These are phyloP conservation scores for Drosophila jambulina DNA, from an alignment of 1,140 invertebrate species.

Conservation along the genomic window DNA sequence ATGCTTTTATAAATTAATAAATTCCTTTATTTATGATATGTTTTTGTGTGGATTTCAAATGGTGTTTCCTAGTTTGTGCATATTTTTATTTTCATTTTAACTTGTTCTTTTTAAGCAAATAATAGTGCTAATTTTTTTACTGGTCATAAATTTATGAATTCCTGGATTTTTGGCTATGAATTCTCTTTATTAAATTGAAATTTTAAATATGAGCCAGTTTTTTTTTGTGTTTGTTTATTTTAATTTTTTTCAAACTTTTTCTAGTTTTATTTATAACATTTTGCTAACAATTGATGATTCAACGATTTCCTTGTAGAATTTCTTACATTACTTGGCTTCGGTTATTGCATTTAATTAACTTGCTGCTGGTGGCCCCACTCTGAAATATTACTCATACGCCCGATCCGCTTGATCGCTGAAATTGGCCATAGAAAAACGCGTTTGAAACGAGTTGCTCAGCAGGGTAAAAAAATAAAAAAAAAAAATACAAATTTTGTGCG, in stretches of 20 bases:
- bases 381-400: conserved; percentile 66
- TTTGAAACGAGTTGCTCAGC: conserved; percentile 56
- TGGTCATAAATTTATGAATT: background rate
- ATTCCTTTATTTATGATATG: conserved; percentile 1
- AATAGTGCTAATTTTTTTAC: background rate
- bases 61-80: background rate
- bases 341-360: conserved; percentile 42
- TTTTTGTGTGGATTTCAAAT: background rate
- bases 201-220: background rate
- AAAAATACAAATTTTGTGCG: conserved; percentile 29
- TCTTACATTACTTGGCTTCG: conserved; percentile 22
- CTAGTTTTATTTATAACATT: background rate
- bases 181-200: too few species aligned
- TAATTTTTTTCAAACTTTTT: background rate
- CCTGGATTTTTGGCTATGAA: too few species aligned
- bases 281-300: conserved; percentile 24
- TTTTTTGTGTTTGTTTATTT: background rate
- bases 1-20: conserved; percentile 10
- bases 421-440: conserved; percentile 56
- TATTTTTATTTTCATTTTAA: background rate
- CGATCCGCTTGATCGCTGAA: conserved; percentile 33
- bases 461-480: background rate
- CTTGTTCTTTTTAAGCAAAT: background rate
- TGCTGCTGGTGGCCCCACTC: conserved; percentile 3
- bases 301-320: conserved; percentile 20